A percentile compares a stretch with the other conserved stretches of the same genome.
phyloP scores from a whole-genome alignment of 1,140 invertebrate genomes.

The Apis florea region DNA sequence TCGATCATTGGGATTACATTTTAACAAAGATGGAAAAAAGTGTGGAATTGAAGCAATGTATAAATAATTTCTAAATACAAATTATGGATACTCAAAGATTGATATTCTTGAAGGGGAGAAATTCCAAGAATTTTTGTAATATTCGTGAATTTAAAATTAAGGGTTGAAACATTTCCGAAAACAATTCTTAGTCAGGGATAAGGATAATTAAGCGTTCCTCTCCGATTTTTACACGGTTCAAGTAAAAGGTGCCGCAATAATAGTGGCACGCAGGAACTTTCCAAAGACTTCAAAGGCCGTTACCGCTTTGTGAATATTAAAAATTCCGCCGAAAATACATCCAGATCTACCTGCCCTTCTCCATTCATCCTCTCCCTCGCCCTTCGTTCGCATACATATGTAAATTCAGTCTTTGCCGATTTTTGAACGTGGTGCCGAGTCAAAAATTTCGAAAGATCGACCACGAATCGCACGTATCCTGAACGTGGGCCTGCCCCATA shows the following conservation, averaged over 20 bases:
- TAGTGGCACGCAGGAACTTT: not conserved
- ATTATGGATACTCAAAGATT: too few species aligned
- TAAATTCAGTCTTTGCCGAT: constrained; percentile 37
- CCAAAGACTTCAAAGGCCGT: not conserved
- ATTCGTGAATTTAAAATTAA: too few species aligned
- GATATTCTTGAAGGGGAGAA: too few species aligned
- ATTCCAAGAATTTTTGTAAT: too few species aligned
- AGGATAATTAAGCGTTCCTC: not conserved
- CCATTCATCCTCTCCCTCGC: not conserved
- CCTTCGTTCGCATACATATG: constrained; percentile 29
- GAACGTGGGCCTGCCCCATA: constrained; percentile 57
- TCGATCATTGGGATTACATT: too few species aligned
- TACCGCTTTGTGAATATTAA: constrained; percentile 13
- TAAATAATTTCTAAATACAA: too few species aligned
- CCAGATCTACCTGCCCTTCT: not conserved
- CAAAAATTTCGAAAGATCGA: not conserved
- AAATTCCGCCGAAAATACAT: not conserved
- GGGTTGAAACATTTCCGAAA: not conserved
- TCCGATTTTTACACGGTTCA: constrained; percentile 1
- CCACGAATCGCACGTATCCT: constrained; percentile 47
- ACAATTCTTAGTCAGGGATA: not conserved
- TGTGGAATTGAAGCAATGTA: too few species aligned
- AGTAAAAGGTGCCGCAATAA: not conserved
- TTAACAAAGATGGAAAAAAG: too few species aligned
- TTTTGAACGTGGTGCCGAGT: constrained; percentile 7